Evolutionary conservation across 2,888 invertebrate genomes (phyloP), one percentile per base, ranked within the genome.

Genomic region (Celastrina argiolus): DNA sequence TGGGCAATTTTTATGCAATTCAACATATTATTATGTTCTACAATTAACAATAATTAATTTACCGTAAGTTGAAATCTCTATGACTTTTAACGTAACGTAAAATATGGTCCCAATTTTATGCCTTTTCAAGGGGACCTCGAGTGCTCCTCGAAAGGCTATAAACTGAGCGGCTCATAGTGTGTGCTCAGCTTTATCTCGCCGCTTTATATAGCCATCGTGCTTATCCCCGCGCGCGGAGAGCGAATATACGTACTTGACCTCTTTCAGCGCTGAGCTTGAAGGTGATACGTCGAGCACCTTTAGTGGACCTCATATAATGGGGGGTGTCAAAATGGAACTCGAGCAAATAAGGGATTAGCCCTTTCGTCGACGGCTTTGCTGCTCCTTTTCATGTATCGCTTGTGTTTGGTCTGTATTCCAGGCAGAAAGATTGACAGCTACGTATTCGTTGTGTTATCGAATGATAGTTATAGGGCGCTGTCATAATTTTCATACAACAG

Each of bases 191-290:
- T 61, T 61, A 61, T 61, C 36, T 26, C 61, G 14, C 22, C 61
- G 34, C 61, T 61, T 61, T 61, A 61, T 59, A 59, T 61, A 61
- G 61, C 39, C 34, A 59, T 61, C 36, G 61, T 34, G 61, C 61
- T 36, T 61, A 61, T 61, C 61, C 61, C 39, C 39, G 16, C 18
- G n/a, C 31, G 16, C 59, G 12, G 3, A 18, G 28, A 16, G 18
- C 59, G 61, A 22, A n/a, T n/a, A n/a, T 61, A 18, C 34, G 61
- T 36, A 61, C 61, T 61, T 61, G 61, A 61, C 61, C 61, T 34
- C 14, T 61, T 61, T 39, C 61, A 61, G 39, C 61, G 34, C 36
- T 22, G 18, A 14, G 39, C 58, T 61, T 61, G 39, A 22, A 61
- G 61, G 61, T 61, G 61, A 39, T 61, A 61, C 61, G 36, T 61